A percentile compares a stretch with the other conserved stretches of the same genome.
Conservation (phyloP, 2,113 vertebrate genomes). For the Oncorhynchus clarkii region DNA sequence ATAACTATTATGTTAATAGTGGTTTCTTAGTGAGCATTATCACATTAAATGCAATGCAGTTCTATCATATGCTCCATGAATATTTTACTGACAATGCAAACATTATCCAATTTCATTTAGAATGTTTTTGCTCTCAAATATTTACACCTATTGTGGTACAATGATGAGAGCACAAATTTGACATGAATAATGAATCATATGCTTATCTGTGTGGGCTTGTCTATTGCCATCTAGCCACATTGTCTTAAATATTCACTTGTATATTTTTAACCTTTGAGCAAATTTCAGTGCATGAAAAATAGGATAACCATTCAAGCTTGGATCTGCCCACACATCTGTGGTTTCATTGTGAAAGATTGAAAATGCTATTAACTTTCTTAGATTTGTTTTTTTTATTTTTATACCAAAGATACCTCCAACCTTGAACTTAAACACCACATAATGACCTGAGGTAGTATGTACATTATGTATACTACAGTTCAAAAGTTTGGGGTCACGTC, state of each 20-base stretch:
- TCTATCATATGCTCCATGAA: constrained; percentile 18
- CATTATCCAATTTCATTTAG: too few relatives aligned
- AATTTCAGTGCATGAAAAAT: constrained; percentile 14
- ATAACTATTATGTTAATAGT: constrained; percentile 31
- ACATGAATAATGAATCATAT: constrained; percentile 17
- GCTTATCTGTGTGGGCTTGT: constrained; percentile 12
- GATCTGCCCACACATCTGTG: constrained; percentile 10
- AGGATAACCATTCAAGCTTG: not conserved
- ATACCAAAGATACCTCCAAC: too few relatives aligned
- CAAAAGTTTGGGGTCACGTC: constrained; percentile 6
- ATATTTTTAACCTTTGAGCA: constrained; percentile 9
- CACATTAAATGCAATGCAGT: constrained; percentile 36
- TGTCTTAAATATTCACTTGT: constrained; percentile 2
- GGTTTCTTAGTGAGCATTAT: constrained; percentile 42
- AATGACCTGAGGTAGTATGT: not conserved
- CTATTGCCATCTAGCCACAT: constrained; percentile 10
- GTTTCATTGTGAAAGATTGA: not conserved
- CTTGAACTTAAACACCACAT: not conserved
- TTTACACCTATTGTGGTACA: not conserved
- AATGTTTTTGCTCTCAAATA: too few relatives aligned
- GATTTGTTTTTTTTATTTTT: not conserved
- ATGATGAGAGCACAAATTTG: constrained; percentile 41
- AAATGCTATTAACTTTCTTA: not conserved
- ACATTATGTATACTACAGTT: not conserved
- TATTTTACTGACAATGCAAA: constrained; percentile 8